phyloP scores from a whole-genome alignment of 2,888 invertebrate species.

The Panorpa germanica region DNA sequence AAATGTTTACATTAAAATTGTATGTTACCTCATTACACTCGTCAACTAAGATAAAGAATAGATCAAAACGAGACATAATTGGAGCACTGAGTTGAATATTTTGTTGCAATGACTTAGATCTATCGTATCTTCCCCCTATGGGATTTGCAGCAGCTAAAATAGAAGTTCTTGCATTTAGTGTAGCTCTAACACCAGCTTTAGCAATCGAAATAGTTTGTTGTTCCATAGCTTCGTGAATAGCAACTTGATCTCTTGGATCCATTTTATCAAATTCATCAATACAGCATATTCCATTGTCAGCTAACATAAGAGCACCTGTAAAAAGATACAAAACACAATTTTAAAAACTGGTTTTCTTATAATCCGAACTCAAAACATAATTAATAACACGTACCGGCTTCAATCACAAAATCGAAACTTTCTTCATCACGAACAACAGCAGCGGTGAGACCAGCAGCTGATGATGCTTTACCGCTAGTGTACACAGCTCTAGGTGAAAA shows the following conservation, averaged over 20 bases:
- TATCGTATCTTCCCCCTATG: conserved; percentile 90
- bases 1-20: conserved; percentile 5
- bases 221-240: conserved; percentile 99
- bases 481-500: conserved; percentile 94
- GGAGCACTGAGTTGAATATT: conserved; percentile 88
- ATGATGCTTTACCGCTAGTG: conserved; percentile 96
- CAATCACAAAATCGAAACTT: conserved; percentile 95
- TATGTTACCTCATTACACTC: conserved; percentile 67
- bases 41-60: conserved; percentile 96
- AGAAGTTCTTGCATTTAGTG: conserved; percentile 91
- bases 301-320: conserved; percentile 98
- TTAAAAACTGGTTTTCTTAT: too few relatives aligned
- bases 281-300: conserved; percentile 96
- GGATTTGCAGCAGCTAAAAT: conserved; percentile 98
- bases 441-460: conserved; percentile 95
- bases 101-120: conserved; percentile 82
- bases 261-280: conserved; percentile 99
- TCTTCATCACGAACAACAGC: conserved; percentile 96
- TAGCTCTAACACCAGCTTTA: conserved; percentile 94
- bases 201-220: conserved; percentile 98
- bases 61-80: conserved; percentile 97
- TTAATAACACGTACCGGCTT: too few relatives aligned
- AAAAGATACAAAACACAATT: too few relatives aligned
- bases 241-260: conserved; percentile 94
- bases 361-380: too few relatives aligned